Evolutionary conservation across 2,888 invertebrate genomes (phyloP).

Genomic region (Chymomyza fuscimana): DNA sequence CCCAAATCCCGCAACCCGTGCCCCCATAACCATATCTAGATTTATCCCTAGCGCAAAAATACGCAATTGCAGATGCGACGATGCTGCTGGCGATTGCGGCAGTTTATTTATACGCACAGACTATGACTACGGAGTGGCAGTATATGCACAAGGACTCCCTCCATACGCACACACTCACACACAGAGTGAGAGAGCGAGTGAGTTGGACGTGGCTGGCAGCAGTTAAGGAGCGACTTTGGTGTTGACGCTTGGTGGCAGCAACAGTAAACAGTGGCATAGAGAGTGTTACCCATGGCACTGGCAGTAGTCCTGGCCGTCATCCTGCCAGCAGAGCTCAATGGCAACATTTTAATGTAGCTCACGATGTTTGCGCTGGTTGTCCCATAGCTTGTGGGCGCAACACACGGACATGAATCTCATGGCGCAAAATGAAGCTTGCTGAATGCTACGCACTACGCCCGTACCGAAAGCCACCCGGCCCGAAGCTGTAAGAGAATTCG

Average conservation of each 20-base stretch:
- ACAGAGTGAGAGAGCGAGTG: constrained; percentile 1
- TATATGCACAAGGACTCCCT: background rate
- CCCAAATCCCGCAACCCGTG: constrained; percentile 25
- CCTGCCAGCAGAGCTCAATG: constrained; percentile 23
- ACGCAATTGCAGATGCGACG: constrained; percentile 74
- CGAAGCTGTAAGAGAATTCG: constrained; percentile 9
- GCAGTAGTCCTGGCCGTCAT: constrained; percentile 1
- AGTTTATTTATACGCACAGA: constrained; percentile 63
- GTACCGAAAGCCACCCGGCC: constrained; percentile 23
- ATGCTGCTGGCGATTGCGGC: constrained; percentile 68
- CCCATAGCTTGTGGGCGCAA: constrained; percentile 11
- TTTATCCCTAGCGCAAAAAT: constrained; percentile 9
- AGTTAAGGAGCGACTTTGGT: background rate
- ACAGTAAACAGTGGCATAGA: constrained; percentile 5
- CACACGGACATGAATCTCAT: constrained; percentile 56
- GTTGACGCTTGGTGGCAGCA: constrained; percentile 5
- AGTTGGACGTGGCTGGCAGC: background rate
- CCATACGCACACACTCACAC: constrained; percentile 1
- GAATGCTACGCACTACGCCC: constrained; percentile 2
- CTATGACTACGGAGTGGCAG: background rate
- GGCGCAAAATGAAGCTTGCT: constrained; percentile 34
- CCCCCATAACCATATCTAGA: background rate
- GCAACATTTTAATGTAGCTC: constrained; percentile 67
- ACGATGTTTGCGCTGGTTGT: constrained; percentile 35
- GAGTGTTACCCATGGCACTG: background rate